phyloP scores from a whole-genome alignment of 2,888 invertebrate genomes.

The Dorcus parallelipipedus region DNA sequence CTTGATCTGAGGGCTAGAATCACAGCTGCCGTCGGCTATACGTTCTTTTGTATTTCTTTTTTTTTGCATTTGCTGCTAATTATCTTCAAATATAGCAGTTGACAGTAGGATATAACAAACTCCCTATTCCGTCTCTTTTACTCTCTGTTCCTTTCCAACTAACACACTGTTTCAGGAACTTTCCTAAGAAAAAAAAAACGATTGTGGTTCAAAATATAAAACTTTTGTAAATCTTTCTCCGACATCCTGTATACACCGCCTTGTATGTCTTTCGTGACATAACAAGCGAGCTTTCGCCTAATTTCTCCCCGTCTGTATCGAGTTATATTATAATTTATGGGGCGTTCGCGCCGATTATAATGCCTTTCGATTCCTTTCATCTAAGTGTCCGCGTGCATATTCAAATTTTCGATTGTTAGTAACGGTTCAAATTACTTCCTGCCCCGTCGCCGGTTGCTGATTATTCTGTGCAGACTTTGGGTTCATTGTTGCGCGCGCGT shows the following conservation, averaged over 20 bases:
- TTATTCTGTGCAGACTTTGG: too few relatives aligned
- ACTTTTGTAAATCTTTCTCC: neutral
- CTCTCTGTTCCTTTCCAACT: too few relatives aligned
- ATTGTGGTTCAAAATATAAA: too few relatives aligned
- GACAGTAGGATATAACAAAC: neutral
- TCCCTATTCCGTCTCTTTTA: too few relatives aligned
- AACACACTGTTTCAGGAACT: too few relatives aligned
- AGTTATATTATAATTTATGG: constrained; percentile 28
- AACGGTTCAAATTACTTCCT: constrained; percentile 29
- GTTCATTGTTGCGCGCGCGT: too few relatives aligned
- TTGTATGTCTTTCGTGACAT: neutral
- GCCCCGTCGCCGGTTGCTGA: neutral
- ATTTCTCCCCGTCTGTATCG: constrained; percentile 22
- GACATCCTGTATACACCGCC: neutral
- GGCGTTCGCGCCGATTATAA: constrained; percentile 25
- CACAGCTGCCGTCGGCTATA: constrained; percentile 18
- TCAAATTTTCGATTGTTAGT: constrained; percentile 30
- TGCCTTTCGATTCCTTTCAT: constrained; percentile 22
- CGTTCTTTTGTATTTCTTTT: constrained; percentile 1
- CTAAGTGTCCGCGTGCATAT: constrained; percentile 27
- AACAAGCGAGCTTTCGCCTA: constrained; percentile 16
- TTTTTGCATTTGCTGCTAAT: constrained; percentile 1
- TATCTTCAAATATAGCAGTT: neutral
- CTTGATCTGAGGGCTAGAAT: constrained; percentile 10
- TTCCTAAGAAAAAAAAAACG: too few relatives aligned